Conservation (phyloP, 2,113 vertebrate genomes). For the Cercocebus atys region DNA sequence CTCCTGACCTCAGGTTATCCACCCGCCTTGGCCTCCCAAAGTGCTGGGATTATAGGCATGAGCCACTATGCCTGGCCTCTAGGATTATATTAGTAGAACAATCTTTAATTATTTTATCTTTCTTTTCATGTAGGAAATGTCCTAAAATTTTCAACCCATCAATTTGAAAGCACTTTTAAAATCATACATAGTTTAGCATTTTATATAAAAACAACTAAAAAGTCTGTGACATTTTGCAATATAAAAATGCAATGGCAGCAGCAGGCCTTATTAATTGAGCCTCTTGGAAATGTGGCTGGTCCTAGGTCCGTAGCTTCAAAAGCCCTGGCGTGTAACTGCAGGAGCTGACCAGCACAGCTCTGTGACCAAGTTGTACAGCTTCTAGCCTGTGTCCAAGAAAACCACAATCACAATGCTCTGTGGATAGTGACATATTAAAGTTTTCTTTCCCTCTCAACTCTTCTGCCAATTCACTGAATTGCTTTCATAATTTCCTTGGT, state of each 20-base stretch:
- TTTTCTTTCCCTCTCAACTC: background rate
- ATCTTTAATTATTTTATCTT: background rate
- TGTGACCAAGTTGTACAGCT: background rate
- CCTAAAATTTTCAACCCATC: background rate
- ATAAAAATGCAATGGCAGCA: background rate
- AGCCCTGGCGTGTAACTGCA: background rate
- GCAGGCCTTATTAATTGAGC: background rate
- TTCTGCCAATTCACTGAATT: background rate
- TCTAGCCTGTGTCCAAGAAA: background rate
- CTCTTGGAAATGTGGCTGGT: background rate
- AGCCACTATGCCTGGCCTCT: background rate
- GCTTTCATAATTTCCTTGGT: background rate
- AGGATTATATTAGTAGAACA: background rate
- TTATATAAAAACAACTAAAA: background rate
- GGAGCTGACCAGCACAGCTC: background rate
- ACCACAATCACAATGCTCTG: background rate
- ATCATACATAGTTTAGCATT: background rate
- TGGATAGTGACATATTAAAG: background rate
- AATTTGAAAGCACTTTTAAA: background rate
- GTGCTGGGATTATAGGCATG: background rate
- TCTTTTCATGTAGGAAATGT: slow-evolving; percentile 4
- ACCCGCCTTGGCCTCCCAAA: background rate
- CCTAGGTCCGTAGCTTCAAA: background rate
- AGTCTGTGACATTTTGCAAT: background rate
- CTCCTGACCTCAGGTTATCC: background rate